Base-by-base conservation (phyloP, 2,888 invertebrate species). In the Epiperipatus broadwayi region DNA sequence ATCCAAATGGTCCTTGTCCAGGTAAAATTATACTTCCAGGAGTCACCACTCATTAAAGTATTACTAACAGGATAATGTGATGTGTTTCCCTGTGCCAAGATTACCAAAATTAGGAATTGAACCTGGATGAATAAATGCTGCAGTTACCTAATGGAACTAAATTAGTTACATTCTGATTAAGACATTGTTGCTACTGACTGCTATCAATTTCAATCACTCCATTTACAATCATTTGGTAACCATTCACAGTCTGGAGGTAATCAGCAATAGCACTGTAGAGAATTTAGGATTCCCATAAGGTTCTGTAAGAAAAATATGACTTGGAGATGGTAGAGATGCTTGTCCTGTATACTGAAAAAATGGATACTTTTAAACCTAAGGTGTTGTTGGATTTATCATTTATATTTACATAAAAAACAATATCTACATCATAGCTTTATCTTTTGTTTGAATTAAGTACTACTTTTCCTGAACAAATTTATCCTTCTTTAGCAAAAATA, bases 341-440 rank as follows among this genome's bases (percentile, higher is more conserved):
- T 83, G 81, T 15, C 87, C 89, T 2, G 87, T 85, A 55, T 89
- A 91, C 56, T 65, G 56, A 51, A 66, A 66, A 49, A 58, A 64
- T 5, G 66, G 66, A 51, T 65, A 66, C n/a, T n/a, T n/a, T 95
- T 52, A 97, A 67, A 61, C 97, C 95, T 53, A 97, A 68, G 12
- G 83, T 84, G 59, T 95, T 95, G 45, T 73, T 75, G 27, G 85
- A 81, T 43, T 76, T 60, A 41, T 72, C 73, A 10, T 84, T 83
- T 28, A 89, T 89, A 57, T 89, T 87, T 43, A 91, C 70, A 49
- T 73, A 73, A 48, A 95, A 64, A 51, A 89, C 87, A 58, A 97
- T 91, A 12, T 91, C 87, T 3, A 97, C 93, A 65, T 97, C 95
- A 55, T 97, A 97, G 53, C 93, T 93, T 67, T 97, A 74, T 75